Evolutionary conservation across 1,140 invertebrate species (phyloP).

Genomic region (Megathymus violae): DNA sequence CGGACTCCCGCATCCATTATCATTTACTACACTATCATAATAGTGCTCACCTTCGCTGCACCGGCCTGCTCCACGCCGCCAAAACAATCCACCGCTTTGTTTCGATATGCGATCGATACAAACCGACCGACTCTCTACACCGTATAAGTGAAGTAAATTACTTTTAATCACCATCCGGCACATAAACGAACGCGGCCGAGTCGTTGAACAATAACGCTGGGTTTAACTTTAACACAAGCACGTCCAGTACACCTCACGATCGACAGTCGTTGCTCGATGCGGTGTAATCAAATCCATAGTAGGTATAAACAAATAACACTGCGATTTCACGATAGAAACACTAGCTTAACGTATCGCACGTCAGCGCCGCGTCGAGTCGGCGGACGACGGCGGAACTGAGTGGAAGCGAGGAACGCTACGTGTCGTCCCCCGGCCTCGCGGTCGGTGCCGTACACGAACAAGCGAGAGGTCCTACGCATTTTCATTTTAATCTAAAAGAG

Average conservation of each 20-base stretch:
- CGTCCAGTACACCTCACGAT: conserved; percentile 68
- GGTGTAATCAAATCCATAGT: conserved; percentile 69
- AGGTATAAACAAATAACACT: conserved; percentile 81
- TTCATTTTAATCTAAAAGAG: conserved; percentile 34
- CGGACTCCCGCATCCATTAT: conserved; percentile 29
- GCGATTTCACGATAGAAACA: conserved; percentile 76
- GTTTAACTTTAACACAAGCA: conserved; percentile 61
- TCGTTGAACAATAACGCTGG: conserved; percentile 67
- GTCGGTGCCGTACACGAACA: conserved; percentile 48
- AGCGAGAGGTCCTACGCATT: conserved; percentile 48
- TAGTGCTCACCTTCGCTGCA: conserved; percentile 65
- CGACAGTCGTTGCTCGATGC: conserved; percentile 56
- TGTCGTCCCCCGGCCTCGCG: conserved; percentile 62
- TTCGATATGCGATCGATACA: conserved; percentile 77
- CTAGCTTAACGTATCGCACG: conserved; percentile 70
- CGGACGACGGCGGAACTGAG: conserved; percentile 74
- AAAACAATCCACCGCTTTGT: conserved; percentile 78
- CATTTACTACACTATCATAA: conserved; percentile 45
- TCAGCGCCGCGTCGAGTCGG: conserved; percentile 78
- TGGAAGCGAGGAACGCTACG: conserved; percentile 64
- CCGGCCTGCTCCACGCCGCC: conserved; percentile 58
- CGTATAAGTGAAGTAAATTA: conserved; percentile 79
- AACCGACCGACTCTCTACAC: conserved; percentile 72
- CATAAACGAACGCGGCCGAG: conserved; percentile 72
- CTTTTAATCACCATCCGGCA: conserved; percentile 81